Evolutionary conservation across 2,113 vertebrate species (phyloP), one percentile per base, ranked within the genome.

Genomic region (Maccullochella peelii): DNA sequence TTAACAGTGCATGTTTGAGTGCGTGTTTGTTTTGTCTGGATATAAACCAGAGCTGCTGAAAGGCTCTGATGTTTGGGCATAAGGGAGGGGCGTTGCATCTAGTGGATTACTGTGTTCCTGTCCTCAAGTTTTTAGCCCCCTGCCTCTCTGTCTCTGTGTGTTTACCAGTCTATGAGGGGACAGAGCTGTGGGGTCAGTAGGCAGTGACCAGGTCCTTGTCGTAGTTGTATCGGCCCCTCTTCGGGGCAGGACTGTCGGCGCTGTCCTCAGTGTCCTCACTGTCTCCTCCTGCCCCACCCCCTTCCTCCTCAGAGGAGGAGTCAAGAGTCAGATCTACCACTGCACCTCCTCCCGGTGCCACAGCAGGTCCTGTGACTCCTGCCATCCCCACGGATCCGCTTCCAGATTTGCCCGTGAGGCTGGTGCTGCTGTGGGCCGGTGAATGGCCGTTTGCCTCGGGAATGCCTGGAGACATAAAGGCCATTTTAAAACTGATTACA

Each of bases 291-390:
- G 97, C 97, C 9, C 95, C 96, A 0, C 95, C 96, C 52, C 95
- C 96, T 9, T 97, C 97, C 36, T 98, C 97, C 1, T 98, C 98
- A 0, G 97, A 98, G 0, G 97, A 98, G 94, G 97, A 97, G 94
- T 99, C 98, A 95, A 99, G 96, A 92, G 98, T 99, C 90, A 99
- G 96, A 94, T 99, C 98, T 90, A 99, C 98, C 27, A 99, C 98
- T 0, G 96, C 97, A 0, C 97, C 96, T 0, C 96, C 83, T 9
- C 96, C 93, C 79, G 96, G 16, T 16, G 91, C 71, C 49, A 59
- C 78, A 4, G 91, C 54, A 33, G 93, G 15, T 69, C 84, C 94
- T 3, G 89, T 73, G 50, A 71, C 89, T 54, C 87, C 91, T 9
- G 93, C 47, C 80, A 72, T n/a, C 33, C 96, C 95, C 0, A 88